Evolutionary conservation across 2,888 invertebrate species (phyloP).

Genomic region (Hoplodrina ambigua): DNA sequence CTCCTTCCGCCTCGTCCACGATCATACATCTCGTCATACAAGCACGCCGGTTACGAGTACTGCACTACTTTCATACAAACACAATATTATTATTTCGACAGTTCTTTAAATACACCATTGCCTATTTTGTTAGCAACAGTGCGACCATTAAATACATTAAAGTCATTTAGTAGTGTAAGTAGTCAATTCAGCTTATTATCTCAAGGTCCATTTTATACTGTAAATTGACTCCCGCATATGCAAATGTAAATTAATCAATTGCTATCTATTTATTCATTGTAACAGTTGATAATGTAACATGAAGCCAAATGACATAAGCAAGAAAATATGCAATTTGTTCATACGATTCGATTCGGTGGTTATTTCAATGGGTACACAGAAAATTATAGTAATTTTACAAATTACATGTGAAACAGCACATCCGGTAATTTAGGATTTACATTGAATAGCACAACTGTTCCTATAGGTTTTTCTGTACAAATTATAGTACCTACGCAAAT

Average conservation of each 20-base stretch:
- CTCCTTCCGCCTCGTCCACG: no score
- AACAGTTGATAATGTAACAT: constrained; percentile 13
- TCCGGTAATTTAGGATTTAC: constrained; percentile 38
- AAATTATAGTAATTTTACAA: constrained; percentile 37
- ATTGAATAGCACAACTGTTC: constrained; percentile 13
- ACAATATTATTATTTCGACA: background rate
- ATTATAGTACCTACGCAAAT: background rate
- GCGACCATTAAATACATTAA: constrained; percentile 27
- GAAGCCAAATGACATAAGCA: background rate
- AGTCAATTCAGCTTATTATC: constrained; percentile 48
- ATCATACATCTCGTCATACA: no score
- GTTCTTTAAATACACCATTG: background rate
- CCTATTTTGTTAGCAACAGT: constrained; percentile 11
- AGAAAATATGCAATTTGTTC: constrained; percentile 26
- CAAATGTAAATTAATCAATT: constrained; percentile 49
- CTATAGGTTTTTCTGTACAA: constrained; percentile 4
- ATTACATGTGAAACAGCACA: constrained; percentile 27
- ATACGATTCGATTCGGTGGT: constrained; percentile 3
- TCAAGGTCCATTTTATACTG: constrained; percentile 34
- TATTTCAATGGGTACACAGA: constrained; percentile 6
- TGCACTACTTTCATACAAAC: no score
- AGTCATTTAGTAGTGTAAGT: constrained; percentile 10
- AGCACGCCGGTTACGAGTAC: no score
- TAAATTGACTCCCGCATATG: constrained; percentile 39
- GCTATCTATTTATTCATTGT: constrained; percentile 16